Evolutionary conservation across 2,113 vertebrate genomes (phyloP).

Genomic region (Misgurnus mizolepis): DNA sequence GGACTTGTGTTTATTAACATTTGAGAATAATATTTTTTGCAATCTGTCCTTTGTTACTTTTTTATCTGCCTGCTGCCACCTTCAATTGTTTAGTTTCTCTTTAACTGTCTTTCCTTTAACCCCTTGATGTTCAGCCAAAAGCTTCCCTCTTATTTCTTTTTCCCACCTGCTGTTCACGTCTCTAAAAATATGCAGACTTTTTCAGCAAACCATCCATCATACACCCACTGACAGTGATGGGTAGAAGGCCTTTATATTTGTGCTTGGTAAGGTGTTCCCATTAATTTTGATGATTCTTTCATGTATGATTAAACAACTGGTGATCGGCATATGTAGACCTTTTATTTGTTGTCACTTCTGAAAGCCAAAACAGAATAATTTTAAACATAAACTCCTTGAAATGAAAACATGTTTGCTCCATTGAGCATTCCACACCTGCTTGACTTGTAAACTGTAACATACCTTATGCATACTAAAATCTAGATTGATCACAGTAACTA

Average conservation of each 20-base stretch:
- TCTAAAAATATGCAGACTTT: constrained; percentile 12
- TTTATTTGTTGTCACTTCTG: neutral
- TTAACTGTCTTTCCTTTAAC: neutral
- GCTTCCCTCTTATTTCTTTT: neutral
- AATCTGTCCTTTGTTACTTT: neutral
- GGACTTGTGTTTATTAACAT: constrained; percentile 40
- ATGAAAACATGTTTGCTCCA: neutral
- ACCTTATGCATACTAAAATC: constrained; percentile 6
- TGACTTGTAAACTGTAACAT: constrained; percentile 23
- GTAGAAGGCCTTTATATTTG: constrained; percentile 2
- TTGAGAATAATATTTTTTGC: neutral
- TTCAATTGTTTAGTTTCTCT: neutral
- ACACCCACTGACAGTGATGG: constrained; percentile 12
- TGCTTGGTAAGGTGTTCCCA: neutral
- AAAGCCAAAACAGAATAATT: neutral
- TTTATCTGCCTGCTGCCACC: neutral
- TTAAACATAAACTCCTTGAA: neutral
- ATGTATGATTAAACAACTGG: neutral
- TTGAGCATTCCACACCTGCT: neutral
- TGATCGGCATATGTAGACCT: neutral
- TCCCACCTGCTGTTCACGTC: neutral
- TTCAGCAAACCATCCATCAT: constrained; percentile 18
- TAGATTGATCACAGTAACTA: neutral
- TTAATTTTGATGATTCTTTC: neutral
- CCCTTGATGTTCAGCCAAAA: neutral